Base-by-base conservation (phyloP, 2,888 invertebrate species). In the Hyposoter didymator region DNA sequence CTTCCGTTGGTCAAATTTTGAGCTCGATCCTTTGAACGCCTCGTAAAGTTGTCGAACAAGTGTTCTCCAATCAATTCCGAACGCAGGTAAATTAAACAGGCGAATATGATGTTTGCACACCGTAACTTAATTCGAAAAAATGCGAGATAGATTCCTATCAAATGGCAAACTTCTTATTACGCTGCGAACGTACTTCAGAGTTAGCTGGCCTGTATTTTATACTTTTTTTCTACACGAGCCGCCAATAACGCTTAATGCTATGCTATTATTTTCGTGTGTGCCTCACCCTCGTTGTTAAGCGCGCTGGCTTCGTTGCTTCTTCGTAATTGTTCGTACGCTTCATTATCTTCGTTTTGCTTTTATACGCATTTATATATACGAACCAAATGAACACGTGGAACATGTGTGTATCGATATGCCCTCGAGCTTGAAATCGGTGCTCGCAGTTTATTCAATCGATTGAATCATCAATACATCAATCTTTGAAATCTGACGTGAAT, bases 121-220 rank as follows among this genome's bases (percentile, higher is more conserved):
- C 66, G 64, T 79, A 73, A 76, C 64, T 85, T 84, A 87, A 87
- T 90, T 88, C 84, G 62, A 87, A 87, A 84, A 82, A 84, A 82
- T 84, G 72, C 82, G 74, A 66, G 55, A 69, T 70, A 88, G 87
- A 89, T 89, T 67, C 75, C 62, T 87, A 88, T 90, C 88, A 66
- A 81, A 72, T 76, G 70, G 67, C 70, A 84, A 86, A 86, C 84
- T 88, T 84, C 62, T 86, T 66, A 81, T 86, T 87, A 84, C 74
- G 66, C 59, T 72, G 47, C 28, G 69, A 80, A 72, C 55, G 32
- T 59, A 43, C 28, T 19, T 17, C 43, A 14, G 28, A 67, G 28
- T 52, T 43, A 81, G 39, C 79, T 69, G 69, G 73, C 22, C 62
- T 49, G 78, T 59, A 52, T 78, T 49, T 49, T 66, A 78, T 84